Evolutionary conservation across 2,113 vertebrate genomes (phyloP).

Genomic region (Ammodramus savannarum): DNA sequence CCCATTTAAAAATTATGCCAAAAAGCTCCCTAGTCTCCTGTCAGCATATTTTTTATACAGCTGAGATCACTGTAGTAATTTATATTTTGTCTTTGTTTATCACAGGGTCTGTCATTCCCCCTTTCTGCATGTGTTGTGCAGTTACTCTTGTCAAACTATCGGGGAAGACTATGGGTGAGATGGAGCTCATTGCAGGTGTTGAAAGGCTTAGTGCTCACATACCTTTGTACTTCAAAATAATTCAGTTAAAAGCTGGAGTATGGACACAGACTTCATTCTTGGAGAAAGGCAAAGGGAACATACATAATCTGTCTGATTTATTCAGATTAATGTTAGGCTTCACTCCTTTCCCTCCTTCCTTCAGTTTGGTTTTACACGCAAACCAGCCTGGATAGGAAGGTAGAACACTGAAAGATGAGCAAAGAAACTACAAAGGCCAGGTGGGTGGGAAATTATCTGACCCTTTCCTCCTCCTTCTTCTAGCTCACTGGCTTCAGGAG

Average conservation of each 20-base stretch:
- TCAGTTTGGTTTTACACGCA: background rate
- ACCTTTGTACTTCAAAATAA: background rate
- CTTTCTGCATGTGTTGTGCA: background rate
- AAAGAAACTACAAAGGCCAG: background rate
- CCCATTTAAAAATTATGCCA: background rate
- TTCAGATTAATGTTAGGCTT: background rate
- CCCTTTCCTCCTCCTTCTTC: background rate
- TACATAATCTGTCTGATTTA: background rate
- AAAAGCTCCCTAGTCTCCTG: background rate
- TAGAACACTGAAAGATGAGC: background rate
- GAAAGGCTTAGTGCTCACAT: background rate
- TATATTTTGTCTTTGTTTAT: background rate
- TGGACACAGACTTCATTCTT: background rate
- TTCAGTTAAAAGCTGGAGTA: background rate
- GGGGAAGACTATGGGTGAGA: background rate
- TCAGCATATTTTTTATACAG: background rate
- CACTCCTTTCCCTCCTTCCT: background rate
- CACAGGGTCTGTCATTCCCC: background rate
- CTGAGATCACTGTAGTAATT: background rate
- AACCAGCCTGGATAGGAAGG: background rate
- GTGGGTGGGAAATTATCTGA: background rate
- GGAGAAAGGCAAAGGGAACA: background rate
- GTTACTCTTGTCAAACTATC: background rate
- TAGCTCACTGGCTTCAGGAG: background rate
- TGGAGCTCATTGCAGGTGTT: background rate